Evolutionary conservation across 1,140 invertebrate species (phyloP).

Genomic region (Arion vulgaris): DNA sequence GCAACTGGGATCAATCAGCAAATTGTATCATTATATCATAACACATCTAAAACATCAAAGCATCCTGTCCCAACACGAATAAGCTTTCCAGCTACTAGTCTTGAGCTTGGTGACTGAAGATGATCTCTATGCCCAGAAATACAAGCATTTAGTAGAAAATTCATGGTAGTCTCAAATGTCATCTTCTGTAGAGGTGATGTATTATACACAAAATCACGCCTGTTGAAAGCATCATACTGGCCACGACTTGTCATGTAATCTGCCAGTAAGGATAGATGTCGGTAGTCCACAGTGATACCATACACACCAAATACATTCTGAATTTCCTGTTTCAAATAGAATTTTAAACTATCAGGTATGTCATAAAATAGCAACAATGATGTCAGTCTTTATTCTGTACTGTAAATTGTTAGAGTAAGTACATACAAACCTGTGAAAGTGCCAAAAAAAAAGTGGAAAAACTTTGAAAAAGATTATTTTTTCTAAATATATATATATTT

Average conservation of each 20-base stretch:
- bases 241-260: conserved; percentile 99
- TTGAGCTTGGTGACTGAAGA: conserved; percentile 88
- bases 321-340: conserved; percentile 80
- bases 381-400: too few relatives aligned
- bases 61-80: conserved; percentile 88
- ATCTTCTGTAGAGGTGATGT: conserved; percentile 97
- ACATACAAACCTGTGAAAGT: too few relatives aligned
- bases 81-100: conserved; percentile 89
- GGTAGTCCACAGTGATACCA: conserved; percentile 93
- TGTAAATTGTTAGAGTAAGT: too few relatives aligned
- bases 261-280: conserved; percentile 93
- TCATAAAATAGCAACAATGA: neutral
- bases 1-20: too few relatives aligned
- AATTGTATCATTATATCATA: conserved; percentile 15
- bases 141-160: conserved; percentile 88
- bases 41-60: conserved; percentile 77
- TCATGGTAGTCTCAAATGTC: conserved; percentile 94
- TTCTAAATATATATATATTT: too few relatives aligned
- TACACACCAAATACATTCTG: conserved; percentile 95
- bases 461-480: too few relatives aligned
- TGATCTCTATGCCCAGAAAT: conserved; percentile 81
- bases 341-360: neutral
- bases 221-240: conserved; percentile 88
- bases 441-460: too few relatives aligned
- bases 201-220: conserved; percentile 89